Base-by-base conservation (phyloP, 1,140 invertebrate genomes). In the Agrypnia vestita region DNA sequence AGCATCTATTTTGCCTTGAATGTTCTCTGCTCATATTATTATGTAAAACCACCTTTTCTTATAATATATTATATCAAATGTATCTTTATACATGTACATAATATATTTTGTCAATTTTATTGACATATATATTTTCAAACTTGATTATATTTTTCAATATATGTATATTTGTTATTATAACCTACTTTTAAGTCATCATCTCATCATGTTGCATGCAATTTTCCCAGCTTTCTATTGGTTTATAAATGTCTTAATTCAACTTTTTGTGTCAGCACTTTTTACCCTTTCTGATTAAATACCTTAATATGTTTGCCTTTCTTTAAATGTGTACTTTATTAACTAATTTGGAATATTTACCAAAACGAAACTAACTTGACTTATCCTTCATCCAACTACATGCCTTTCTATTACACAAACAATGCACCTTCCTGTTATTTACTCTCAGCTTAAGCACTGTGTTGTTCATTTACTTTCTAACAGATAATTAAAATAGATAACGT, bases 1-100 rank as follows among this genome's bases (percentile, higher is more conserved):
- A 82, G 76, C 82, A 83, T 78, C 79, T 80, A 83, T 83, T 83
- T 83, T 83, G 82, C 72, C 78, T 83, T 83, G 79, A 83, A 83
- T 83, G 78, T 76, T 46, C 25, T 74, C 53, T 62, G 44, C 55
- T 44, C 55, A 62, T 78, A 67, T 76, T 72, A 59, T 55, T 74
- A 81, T 81, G 61, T 47, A 49, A 43, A 53, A 19, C 55, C 51
- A 6, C 43, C 44, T 19, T 47, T 49, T 49, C 47, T 80, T 71
- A 53, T 72, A 44, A 78, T 73, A 71, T 55, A 46, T 74, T 73
- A 71, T 55, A 46, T 74, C 12, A 71, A 71, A 43, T 64, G 62
- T 71, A 76, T 44, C 74, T 76, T 71, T 76, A 53, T 72, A 71
- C 53, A 55, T 56, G 49, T 73, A 73, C 55, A 59, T 67, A 12